These are phyloP conservation scores for Drusus annulatus DNA, from an alignment of 1,140 invertebrate species.

Conservation along the genomic window DNA sequence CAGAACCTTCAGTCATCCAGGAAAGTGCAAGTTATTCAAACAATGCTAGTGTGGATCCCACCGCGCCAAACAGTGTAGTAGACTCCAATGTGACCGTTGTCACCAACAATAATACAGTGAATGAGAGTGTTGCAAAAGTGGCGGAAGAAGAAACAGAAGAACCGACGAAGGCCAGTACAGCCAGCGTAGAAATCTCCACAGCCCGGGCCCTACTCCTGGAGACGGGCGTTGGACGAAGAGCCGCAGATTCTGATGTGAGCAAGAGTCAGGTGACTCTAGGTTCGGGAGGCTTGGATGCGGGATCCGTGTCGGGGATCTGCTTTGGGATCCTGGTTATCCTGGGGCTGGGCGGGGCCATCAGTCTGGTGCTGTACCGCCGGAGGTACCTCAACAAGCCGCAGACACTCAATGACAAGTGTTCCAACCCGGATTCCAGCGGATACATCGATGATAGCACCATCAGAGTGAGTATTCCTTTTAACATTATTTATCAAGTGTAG, in stretches of 20 bases:
- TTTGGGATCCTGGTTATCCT: conserved; percentile 78
- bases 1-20: neutral
- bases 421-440: conserved; percentile 89
- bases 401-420: conserved; percentile 84
- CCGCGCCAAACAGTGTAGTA: conserved; percentile 3
- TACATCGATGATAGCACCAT: conserved; percentile 92
- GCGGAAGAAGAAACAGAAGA: conserved; percentile 8
- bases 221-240: conserved; percentile 47
- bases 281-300: conserved; percentile 73
- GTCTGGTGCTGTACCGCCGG: conserved; percentile 83
- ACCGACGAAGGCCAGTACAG: neutral
- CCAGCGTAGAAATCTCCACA: conserved; percentile 48
- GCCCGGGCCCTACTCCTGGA: conserved; percentile 52
- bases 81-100: conserved; percentile 21
- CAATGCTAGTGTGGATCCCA: neutral
- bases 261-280: conserved; percentile 5
- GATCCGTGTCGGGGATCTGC: conserved; percentile 81
- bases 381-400: conserved; percentile 86
- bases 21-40: neutral
- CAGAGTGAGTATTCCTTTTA: conserved; percentile 74
- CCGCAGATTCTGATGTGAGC: conserved; percentile 34
- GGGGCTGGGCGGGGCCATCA: conserved; percentile 78
- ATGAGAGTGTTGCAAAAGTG: conserved; percentile 13
- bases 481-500: too few species aligned
- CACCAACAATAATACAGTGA: conserved; percentile 29